Base-by-base conservation (phyloP, 2,797 vertebrate genomes). In the Darevskia nairensis region DNA sequence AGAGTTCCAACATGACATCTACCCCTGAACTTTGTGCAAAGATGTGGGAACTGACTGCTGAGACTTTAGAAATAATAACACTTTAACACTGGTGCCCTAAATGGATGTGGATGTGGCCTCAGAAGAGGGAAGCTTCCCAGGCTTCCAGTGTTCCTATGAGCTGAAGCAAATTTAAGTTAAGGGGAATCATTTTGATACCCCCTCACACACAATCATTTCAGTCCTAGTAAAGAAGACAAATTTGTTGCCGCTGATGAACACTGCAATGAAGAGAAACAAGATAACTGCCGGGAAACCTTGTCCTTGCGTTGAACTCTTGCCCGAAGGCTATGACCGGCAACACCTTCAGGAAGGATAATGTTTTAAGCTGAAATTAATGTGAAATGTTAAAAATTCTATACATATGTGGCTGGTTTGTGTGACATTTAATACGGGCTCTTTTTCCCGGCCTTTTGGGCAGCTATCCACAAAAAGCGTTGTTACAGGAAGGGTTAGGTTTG, bases 391-490 rank as follows among this genome's bases (percentile, higher is more conserved):
- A 39, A 35, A 83, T 8, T 1, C 9, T 46, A 64, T 80, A 46
- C 75, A 72, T 64, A 80, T 84, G 87, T 72, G 50, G 50, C 39
- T 88, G 77, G 80, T 88, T 64, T 79, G 29, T 80, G 77, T 55
- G 75, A 69, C 32, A 59, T 78, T 78, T 71, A 83, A 78, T 88
- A 83, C 25, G 64, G 9, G 25, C 71, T 78, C 29, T 32, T 69
- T 83, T 77, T 59, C 32, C 50, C 29, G 44, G 41, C 61, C 46
- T 29, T 78, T 72, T n/a, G 66, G 19, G 27, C 35, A 50, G 44
- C 44, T 69, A 1, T 76, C 74, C 64, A 55, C 41, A 82, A n/a
- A 84, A 59, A 79, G 23, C 55, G 6, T 88, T 84, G 81, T 84
- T 80, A 64, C 21, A 84, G 46, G 68, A 84, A 77, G 29, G 3